Percentiles rank a stretch among this genome's conserved stretches.
Evolutionary conservation across 2,797 vertebrate species (phyloP).

Genomic region (Neosalanx taihuensis): DNA sequence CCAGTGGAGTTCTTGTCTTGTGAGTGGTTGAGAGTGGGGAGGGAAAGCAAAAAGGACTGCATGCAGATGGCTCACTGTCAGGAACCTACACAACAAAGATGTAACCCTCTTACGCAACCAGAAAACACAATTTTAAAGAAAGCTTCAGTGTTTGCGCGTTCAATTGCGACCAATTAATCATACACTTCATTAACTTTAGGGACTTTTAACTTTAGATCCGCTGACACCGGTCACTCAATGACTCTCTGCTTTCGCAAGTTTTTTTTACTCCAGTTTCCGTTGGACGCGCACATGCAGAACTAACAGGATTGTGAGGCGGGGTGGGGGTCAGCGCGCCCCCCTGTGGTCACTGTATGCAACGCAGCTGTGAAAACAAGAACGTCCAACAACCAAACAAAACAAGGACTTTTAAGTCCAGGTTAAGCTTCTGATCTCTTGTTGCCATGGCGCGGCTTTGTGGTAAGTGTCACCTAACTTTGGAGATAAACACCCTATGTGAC

Average conservation of each 20-base stretch:
- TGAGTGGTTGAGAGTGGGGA: background rate
- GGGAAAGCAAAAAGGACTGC: background rate
- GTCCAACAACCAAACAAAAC: slow-evolving; percentile 2
- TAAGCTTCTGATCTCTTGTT: slow-evolving; percentile 67
- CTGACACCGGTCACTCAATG: slow-evolving; percentile 37
- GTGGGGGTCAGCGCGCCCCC: slow-evolving; percentile 48
- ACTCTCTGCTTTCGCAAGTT: slow-evolving; percentile 20
- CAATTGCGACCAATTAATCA: slow-evolving; percentile 8
- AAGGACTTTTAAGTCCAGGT: slow-evolving; percentile 29
- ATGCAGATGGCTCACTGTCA: background rate
- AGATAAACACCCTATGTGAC: slow-evolving; percentile 52
- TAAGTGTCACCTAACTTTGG: slow-evolving; percentile 69
- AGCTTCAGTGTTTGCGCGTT: background rate
- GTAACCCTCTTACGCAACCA: background rate
- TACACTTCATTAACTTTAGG: slow-evolving; percentile 20
- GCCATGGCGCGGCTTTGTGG: slow-evolving; percentile 47
- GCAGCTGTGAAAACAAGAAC: slow-evolving; percentile 54
- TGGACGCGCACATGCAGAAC: slow-evolving; percentile 32
- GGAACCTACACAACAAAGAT: background rate
- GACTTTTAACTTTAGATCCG: slow-evolving; percentile 4
- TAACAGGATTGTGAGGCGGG: slow-evolving; percentile 52
- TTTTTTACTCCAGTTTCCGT: background rate
- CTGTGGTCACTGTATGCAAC: slow-evolving; percentile 36
- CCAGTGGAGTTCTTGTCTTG: background rate
- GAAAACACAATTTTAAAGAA: slow-evolving; percentile 3